phyloP scores from a whole-genome alignment of 2,797 vertebrate genomes.

The Ptychadena robeensis region DNA sequence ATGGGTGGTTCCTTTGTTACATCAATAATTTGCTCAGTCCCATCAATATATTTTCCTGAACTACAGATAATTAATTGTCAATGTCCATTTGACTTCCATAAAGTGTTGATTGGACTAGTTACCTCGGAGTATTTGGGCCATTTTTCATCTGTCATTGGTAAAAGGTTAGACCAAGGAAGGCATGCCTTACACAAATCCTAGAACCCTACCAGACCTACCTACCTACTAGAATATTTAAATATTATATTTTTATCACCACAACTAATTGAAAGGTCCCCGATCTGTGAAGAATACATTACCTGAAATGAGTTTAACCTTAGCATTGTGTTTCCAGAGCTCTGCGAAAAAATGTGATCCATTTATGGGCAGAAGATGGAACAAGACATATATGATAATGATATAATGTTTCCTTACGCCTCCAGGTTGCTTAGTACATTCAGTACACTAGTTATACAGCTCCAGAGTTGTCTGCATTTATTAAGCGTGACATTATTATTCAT shows the following conservation, averaged over 20 bases:
- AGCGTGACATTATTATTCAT: conserved; percentile 43
- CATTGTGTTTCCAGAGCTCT: conserved; percentile 32
- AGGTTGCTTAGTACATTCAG: conserved; percentile 47
- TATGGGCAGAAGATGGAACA: conserved; percentile 4
- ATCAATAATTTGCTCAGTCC: conserved; percentile 9
- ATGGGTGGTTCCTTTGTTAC: not conserved
- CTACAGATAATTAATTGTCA: not conserved
- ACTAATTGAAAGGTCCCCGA: not conserved
- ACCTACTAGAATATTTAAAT: not conserved
- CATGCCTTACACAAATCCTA: not conserved
- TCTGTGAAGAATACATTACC: conserved; percentile 26
- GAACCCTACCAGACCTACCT: not conserved
- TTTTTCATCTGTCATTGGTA: not conserved
- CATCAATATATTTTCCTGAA: not conserved
- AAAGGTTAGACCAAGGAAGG: not conserved
- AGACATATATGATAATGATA: conserved; percentile 37
- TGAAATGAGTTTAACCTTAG: conserved; percentile 20
- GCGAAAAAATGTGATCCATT: conserved; percentile 4
- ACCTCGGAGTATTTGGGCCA: not conserved
- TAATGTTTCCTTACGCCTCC: not conserved
- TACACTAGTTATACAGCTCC: conserved; percentile 33
- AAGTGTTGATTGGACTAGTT: not conserved
- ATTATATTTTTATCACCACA: conserved; percentile 11
- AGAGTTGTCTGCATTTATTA: conserved; percentile 52
- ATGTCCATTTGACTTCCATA: conserved; percentile 17